Base-by-base conservation (phyloP, 2,888 invertebrate species). In the Anodontia alba region DNA sequence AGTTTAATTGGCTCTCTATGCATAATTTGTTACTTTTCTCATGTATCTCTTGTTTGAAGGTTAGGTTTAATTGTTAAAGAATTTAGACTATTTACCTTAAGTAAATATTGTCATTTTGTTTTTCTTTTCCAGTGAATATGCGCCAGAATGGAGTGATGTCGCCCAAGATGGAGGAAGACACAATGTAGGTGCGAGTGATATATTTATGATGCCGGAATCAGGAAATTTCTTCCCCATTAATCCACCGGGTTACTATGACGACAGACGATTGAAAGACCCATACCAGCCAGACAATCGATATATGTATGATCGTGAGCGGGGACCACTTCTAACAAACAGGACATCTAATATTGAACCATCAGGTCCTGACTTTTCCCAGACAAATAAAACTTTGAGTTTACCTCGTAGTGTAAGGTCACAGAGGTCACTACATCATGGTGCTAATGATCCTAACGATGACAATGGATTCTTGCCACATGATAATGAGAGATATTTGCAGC, bases 101-200 rank as follows among this genome's bases (percentile, higher is more conserved):
- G n/a, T n/a, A n/a, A n/a, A n/a, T n/a, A n/a, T n/a, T n/a, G n/a
- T n/a, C n/a, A n/a, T n/a, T 20, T 46, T 20, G 17, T 20, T 46
- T 26, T 54, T 54, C 33, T 76, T 74, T 88, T 89, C 31, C 90
- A 92, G 92, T 89, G 87, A 92, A 91, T 84, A 88, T 91, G 42
- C 90, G 92, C 71, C 92, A 92, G 88, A 92, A 92, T 84, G 92
- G 92, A 89, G 90, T 90, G 86, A 89, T 84, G 87, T 89, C 91
- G 80, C 88, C 80, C 80, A 88, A 83, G 76, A 86, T 89, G 87
- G 91, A 90, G 82, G 92, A 92, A 84, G 91, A 92, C 86, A 90
- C 91, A 23, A 89, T 92, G 80, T 92, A 88, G 90, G 80, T 77
- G 68, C 73, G 49, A 86, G 86, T 67, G 89, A 89, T 17, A 88